A percentile compares a stretch with the other conserved stretches of the same genome.
Evolutionary conservation across 2,888 invertebrate species (phyloP).

Genomic region (Dicyrtoma fusca): DNA sequence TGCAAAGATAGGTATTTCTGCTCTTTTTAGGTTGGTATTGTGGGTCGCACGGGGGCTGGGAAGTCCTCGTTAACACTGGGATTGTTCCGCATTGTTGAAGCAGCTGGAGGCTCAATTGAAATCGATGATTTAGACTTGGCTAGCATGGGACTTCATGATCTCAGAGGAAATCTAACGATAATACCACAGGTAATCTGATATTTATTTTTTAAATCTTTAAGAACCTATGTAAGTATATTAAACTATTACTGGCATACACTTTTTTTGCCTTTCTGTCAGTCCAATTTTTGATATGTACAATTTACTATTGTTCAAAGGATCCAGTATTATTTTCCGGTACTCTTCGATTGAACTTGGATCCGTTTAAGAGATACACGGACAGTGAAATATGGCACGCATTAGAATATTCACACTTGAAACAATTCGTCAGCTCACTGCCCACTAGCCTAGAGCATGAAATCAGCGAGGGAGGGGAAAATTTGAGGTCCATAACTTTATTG

Average conservation of each 20-base stretch:
- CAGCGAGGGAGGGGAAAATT: slow-evolving; percentile 59
- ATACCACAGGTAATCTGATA: slow-evolving; percentile 61
- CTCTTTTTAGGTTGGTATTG: slow-evolving; percentile 20
- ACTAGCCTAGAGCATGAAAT: slow-evolving; percentile 59
- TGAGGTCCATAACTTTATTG: too few species aligned
- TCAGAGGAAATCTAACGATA: slow-evolving; percentile 82
- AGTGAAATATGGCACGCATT: slow-evolving; percentile 64
- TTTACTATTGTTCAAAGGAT: too few species aligned
- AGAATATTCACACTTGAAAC: slow-evolving; percentile 63
- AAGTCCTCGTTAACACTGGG: slow-evolving; percentile 16
- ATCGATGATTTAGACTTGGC: slow-evolving; percentile 65
- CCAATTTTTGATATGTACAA: too few species aligned
- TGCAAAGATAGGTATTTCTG: too few species aligned
- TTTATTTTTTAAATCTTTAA: too few species aligned
- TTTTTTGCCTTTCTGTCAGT: too few species aligned
- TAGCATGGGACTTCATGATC: slow-evolving; percentile 79
- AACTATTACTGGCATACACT: too few species aligned
- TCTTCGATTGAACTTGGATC: slow-evolving; percentile 66
- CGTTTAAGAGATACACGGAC: slow-evolving; percentile 62
- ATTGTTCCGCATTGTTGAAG: slow-evolving; percentile 17
- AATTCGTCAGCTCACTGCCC: slow-evolving; percentile 57
- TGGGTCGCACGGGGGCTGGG: slow-evolving; percentile 15
- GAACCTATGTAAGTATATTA: too few species aligned
- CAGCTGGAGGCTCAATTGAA: slow-evolving; percentile 16
- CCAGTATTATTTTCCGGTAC: slow-evolving; percentile 67